Evolutionary conservation across 2,888 invertebrate genomes (phyloP).

Genomic region (Yponomeuta malinellus): DNA sequence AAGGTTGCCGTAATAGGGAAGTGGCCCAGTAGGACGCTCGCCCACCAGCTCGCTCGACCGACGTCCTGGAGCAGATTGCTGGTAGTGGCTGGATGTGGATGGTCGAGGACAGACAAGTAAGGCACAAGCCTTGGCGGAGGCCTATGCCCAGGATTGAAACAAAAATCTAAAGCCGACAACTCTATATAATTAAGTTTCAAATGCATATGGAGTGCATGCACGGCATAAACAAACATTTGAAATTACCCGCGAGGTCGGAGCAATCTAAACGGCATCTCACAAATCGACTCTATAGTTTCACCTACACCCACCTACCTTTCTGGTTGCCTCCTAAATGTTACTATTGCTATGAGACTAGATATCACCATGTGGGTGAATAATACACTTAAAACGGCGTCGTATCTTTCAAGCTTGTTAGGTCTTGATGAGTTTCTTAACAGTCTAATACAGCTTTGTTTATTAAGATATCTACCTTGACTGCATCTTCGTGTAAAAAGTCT

Average conservation of each 20-base stretch:
- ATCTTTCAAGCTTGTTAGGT: neutral
- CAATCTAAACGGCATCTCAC: constrained; percentile 42
- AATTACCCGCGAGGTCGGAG: constrained; percentile 34
- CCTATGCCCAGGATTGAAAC: too few species aligned
- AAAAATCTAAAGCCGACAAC: too few species aligned
- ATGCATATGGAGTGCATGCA: neutral
- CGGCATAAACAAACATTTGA: neutral
- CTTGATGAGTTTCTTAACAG: neutral
- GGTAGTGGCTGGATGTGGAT: too few species aligned
- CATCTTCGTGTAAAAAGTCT: too few species aligned
- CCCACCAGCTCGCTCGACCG: too few species aligned
- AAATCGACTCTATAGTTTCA: constrained; percentile 21
- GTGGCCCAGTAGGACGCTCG: too few species aligned
- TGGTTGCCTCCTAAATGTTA: neutral
- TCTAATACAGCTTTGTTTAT: neutral
- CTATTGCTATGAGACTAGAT: neutral
- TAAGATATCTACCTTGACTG: too few species aligned
- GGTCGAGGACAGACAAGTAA: too few species aligned
- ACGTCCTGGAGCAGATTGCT: too few species aligned
- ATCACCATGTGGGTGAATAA: neutral
- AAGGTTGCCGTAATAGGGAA: too few species aligned
- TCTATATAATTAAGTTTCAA: too few species aligned
- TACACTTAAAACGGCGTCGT: neutral
- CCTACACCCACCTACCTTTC: neutral
- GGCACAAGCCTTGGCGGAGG: too few species aligned